Percentiles rank a stretch among this genome's conserved stretches.
Evolutionary conservation across 2,113 vertebrate species (phyloP).

Genomic region (Phalacrocorax carbo): DNA sequence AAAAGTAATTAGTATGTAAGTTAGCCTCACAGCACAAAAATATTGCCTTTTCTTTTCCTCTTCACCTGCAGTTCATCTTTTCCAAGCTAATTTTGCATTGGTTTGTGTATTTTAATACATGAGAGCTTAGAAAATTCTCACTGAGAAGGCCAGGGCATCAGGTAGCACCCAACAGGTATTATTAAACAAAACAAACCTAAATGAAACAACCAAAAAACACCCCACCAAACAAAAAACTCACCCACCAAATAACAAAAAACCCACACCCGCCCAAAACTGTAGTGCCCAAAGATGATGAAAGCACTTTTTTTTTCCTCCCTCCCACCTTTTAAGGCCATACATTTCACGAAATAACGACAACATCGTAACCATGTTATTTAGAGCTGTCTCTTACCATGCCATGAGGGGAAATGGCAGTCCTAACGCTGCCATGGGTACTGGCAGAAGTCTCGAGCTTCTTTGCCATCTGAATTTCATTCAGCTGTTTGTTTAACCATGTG

Average conservation of each 20-base stretch:
- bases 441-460: slow-evolving; percentile 74
- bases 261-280: not conserved
- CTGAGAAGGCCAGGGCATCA: not conserved
- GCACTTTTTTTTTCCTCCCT: rapidly evolving
- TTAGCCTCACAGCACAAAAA: not conserved
- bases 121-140: not conserved
- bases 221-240: not conserved
- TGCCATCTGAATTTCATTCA: slow-evolving; percentile 87
- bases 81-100: not conserved
- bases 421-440: slow-evolving; percentile 44
- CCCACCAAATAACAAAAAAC: too few species aligned
- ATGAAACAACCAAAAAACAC: not conserved
- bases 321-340: not conserved
- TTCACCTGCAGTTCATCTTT: not conserved
- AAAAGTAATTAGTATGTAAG: not conserved
- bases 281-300: not conserved
- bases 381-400: slow-evolving; percentile 61
- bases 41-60: rapidly evolving
- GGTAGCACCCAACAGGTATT: not conserved
- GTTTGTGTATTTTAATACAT: not conserved
- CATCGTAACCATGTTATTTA: not conserved
- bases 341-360: not conserved
- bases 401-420: slow-evolving; percentile 67
- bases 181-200: not conserved
- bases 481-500: slow-evolving; percentile 92